These are phyloP conservation scores for Phaethornis superciliosus DNA, from an alignment of 2,113 vertebrate genomes.

Conservation along the genomic window DNA sequence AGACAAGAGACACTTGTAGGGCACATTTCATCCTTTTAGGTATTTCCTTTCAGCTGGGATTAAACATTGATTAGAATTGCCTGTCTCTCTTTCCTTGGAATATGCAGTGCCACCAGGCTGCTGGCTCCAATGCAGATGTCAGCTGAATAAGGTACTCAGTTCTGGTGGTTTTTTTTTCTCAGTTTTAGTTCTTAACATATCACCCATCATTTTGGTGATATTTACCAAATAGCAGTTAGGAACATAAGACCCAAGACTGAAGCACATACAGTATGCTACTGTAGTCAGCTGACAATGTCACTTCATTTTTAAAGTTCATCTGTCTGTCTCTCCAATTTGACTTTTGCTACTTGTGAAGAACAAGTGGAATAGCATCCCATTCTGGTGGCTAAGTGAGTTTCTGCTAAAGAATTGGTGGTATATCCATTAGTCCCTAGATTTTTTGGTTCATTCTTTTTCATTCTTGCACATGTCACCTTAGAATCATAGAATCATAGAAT, in stretches of 20 bases:
- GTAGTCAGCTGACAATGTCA: background rate
- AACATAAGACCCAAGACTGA: background rate
- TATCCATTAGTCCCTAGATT: background rate
- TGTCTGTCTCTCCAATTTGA: background rate
- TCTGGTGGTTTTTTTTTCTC: background rate
- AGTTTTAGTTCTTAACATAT: background rate
- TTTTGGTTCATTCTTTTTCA: background rate
- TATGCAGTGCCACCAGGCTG: background rate
- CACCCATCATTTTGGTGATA: background rate
- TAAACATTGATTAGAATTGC: background rate
- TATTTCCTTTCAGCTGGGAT: background rate
- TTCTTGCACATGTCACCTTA: background rate
- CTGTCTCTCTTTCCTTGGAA: background rate
- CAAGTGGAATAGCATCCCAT: slow-evolving; percentile 7
- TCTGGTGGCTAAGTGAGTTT: background rate
- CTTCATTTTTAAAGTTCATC: background rate
- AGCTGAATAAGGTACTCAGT: background rate
- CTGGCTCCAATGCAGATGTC: background rate
- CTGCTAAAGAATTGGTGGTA: background rate
- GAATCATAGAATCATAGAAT: too few relatives aligned
- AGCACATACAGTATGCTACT: background rate
- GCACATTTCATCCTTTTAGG: background rate
- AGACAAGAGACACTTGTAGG: background rate
- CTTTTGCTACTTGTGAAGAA: background rate
- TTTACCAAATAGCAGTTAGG: background rate